These are phyloP conservation scores for Leptonema lineaticorne DNA, from an alignment of 1,140 invertebrate genomes.

Conservation along the genomic window DNA sequence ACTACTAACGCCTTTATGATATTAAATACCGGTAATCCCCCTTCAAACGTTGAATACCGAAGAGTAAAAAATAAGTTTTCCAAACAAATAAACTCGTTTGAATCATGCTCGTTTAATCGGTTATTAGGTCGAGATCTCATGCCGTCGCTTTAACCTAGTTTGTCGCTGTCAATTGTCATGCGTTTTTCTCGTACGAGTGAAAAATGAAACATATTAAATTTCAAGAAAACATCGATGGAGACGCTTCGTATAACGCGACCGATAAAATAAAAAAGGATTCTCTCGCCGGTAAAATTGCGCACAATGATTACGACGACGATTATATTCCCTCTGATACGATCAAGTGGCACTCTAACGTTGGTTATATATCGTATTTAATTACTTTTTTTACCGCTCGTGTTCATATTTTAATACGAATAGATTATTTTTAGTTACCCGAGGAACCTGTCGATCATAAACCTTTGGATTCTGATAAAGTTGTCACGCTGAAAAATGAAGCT, in stretches of 20 bases:
- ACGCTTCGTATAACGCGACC: slow-evolving; percentile 51
- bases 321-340: slow-evolving; percentile 53
- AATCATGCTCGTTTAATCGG: too few relatives aligned
- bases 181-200: too few relatives aligned
- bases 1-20: too few relatives aligned
- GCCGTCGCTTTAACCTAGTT: not conserved
- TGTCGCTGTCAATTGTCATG: not conserved
- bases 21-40: too few relatives aligned
- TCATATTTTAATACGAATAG: not conserved
- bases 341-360: slow-evolving; percentile 56
- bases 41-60: too few relatives aligned
- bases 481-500: slow-evolving; percentile 61
- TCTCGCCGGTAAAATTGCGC: slow-evolving; percentile 49
- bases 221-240: slow-evolving; percentile 54
- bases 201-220: slow-evolving; percentile 57
- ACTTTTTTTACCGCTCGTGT: not conserved
- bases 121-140: too few relatives aligned
- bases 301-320: slow-evolving; percentile 51
- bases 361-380: not conserved
- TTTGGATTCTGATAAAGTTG: slow-evolving; percentile 54
- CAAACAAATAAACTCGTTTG: too few relatives aligned
- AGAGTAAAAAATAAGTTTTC: too few relatives aligned
- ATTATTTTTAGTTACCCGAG: slow-evolving; percentile 48
- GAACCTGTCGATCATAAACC: slow-evolving; percentile 48
- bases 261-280: slow-evolving; percentile 42